These are phyloP conservation scores for Pelecanoides urinatrix DNA, from an alignment of 2,113 vertebrate genomes.

Conservation along the genomic window DNA sequence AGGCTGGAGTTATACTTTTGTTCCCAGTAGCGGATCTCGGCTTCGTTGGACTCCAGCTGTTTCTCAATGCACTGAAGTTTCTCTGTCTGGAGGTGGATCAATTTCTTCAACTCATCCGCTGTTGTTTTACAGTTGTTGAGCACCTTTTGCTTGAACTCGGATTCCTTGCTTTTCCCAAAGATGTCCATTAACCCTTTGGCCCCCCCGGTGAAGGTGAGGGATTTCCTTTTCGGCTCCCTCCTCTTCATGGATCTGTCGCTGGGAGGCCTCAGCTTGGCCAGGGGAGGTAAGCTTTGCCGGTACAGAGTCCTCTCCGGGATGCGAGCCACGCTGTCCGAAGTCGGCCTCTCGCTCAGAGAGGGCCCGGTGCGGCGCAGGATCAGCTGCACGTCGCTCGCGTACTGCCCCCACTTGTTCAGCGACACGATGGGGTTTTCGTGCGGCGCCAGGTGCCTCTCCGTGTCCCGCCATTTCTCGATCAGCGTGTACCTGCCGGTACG, in stretches of 20 bases:
- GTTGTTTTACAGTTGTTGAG: conserved; percentile 75
- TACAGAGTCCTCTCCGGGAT: conserved; percentile 90
- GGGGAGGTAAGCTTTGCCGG: conserved; percentile 90
- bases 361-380: conserved; percentile 93
- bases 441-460: conserved; percentile 90
- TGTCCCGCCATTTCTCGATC: conserved; percentile 96
- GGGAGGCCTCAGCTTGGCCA: conserved; percentile 89
- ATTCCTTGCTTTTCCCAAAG: conserved; percentile 83
- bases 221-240: conserved; percentile 93
- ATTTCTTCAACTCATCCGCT: conserved; percentile 84
- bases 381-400: conserved; percentile 94
- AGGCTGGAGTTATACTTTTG: conserved; percentile 74
- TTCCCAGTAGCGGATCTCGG: conserved; percentile 84
- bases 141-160: conserved; percentile 83
- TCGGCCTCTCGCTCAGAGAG: conserved; percentile 89
- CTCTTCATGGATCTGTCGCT: conserved; percentile 85
- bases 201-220: conserved; percentile 92
- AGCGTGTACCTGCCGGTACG: conserved; percentile 94
- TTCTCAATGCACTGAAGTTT: conserved; percentile 86
- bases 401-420: conserved; percentile 97
- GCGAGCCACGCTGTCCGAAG: conserved; percentile 86
- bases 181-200: conserved; percentile 92
- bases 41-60: conserved; percentile 84
- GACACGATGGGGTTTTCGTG: conserved; percentile 94
- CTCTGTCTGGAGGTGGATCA: conserved; percentile 89